phyloP scores from a whole-genome alignment of 2,113 vertebrate genomes.

The Saccopteryx bilineata region DNA sequence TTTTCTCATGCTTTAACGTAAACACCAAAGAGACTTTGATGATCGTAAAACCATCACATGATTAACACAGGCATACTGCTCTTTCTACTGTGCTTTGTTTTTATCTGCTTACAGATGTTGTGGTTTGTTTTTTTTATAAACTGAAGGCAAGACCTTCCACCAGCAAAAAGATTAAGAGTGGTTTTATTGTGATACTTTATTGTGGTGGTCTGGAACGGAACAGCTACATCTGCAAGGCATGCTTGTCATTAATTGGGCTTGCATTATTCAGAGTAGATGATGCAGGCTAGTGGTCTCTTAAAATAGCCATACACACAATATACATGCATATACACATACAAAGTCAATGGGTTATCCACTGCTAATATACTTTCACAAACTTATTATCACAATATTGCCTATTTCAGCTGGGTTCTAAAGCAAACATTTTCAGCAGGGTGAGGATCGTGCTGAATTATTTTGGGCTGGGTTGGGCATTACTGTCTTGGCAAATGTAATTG shows the following conservation, averaged over 20 bases:
- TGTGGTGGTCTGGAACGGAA: neutral
- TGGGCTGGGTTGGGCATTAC: neutral
- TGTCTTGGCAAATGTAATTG: slow-evolving; percentile 26
- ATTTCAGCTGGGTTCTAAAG: neutral
- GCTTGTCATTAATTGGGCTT: neutral
- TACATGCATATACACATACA: neutral
- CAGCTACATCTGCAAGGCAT: neutral
- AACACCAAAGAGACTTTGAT: slow-evolving; percentile 48
- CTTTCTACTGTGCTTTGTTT: neutral
- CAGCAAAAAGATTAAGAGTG: neutral
- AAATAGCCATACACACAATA: neutral
- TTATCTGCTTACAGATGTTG: neutral
- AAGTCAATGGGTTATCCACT: neutral
- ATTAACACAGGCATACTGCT: neutral
- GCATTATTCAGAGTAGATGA: slow-evolving; percentile 20
- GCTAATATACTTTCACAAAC: neutral
- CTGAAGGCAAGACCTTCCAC: neutral
- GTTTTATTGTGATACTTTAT: too few species aligned
- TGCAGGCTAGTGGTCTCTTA: neutral
- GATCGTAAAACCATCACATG: neutral
- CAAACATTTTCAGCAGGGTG: neutral
- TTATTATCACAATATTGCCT: neutral
- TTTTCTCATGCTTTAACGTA: neutral
- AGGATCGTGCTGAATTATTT: slow-evolving; percentile 25
- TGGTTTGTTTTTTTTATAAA: neutral